Evolutionary conservation across 2,113 vertebrate species (phyloP).

Genomic region (Helogale parvula): DNA sequence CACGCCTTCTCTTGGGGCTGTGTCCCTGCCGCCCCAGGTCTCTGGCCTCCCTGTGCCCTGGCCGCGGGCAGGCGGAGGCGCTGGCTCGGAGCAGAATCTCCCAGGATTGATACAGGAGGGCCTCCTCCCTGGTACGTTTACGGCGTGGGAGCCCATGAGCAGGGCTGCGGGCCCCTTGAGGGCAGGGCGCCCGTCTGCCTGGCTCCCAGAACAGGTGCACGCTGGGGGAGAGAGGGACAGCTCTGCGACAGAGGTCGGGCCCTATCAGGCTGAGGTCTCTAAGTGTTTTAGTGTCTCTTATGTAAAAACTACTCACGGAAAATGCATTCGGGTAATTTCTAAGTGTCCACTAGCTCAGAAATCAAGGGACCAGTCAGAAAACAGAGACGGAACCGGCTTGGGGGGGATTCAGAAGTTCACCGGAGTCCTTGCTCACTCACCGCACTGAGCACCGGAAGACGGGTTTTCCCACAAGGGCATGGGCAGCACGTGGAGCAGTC

Average conservation of each 20-base stretch:
- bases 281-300: not conserved
- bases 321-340: not conserved
- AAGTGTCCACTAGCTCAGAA: not conserved
- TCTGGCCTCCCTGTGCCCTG: too few relatives aligned
- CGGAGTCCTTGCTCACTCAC: not conserved
- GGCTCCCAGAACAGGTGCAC: accelerated
- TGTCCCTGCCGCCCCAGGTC: accelerated
- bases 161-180: accelerated
- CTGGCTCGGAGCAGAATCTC: not conserved
- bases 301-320: not conserved
- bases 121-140: not conserved
- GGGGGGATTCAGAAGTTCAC: not conserved
- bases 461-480: accelerated
- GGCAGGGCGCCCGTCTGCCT: accelerated
- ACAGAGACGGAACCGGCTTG: not conserved
- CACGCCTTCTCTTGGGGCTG: accelerated
- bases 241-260: accelerated
- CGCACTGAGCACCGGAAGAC: not conserved
- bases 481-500: not conserved
- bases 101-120: accelerated
- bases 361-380: not conserved
- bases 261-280: not conserved
- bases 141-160: accelerated
- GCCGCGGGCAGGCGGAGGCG: accelerated
- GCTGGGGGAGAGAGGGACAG: not conserved